Base-by-base conservation (phyloP, 2,888 invertebrate species). In the Tetropium fuscum region DNA sequence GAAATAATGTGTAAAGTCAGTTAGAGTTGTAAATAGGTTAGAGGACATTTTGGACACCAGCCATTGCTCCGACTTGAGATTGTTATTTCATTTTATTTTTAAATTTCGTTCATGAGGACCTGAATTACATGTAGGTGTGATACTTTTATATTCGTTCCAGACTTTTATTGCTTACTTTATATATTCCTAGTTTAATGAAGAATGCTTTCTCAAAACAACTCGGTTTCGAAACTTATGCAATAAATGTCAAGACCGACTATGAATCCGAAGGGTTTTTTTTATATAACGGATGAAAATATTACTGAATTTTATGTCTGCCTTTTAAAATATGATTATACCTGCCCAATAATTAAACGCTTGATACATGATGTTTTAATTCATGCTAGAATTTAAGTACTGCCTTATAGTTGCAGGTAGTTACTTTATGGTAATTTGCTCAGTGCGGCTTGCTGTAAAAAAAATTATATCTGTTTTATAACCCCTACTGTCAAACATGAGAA, bases 1-100 rank as follows among this genome's bases (percentile, higher is more conserved):
- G 27, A 11, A 41, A 41, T 27, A 15, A 44, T 20, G 16, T 44
- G 44, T 44, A 44, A 11, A 44, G 44, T 27, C 27, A 27, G 44
- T 44, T 44, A 44, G 15, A 44, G 27, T 27, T 44, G 44, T 44
- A 44, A 44, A 44, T 44, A 44, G 44, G 27, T 22, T 44, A 44
- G 11, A 44, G 13, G 44, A 70, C 68, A 68, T 61, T 61, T 71
- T 70, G 72, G 71, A 71, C 51, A 64, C 45, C 55, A 69, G 72
- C 70, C 72, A 72, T 71, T 64, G 60, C 55, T 34, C 34, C 11
- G 34, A 1, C 58, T 58, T 38, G 27, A 45, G 60, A 40, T 57
- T 61, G 67, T 62, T 66, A 60, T 61, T 64, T 51, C 55, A 67
- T 70, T 60, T 69, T 70, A 70, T 69, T 72, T 68, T 68, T 66